Percentiles rank a stretch among this genome's conserved stretches.
Conservation (phyloP, 64 coral and sea anemone genomes). For the Pachyseris speciosa region DNA sequence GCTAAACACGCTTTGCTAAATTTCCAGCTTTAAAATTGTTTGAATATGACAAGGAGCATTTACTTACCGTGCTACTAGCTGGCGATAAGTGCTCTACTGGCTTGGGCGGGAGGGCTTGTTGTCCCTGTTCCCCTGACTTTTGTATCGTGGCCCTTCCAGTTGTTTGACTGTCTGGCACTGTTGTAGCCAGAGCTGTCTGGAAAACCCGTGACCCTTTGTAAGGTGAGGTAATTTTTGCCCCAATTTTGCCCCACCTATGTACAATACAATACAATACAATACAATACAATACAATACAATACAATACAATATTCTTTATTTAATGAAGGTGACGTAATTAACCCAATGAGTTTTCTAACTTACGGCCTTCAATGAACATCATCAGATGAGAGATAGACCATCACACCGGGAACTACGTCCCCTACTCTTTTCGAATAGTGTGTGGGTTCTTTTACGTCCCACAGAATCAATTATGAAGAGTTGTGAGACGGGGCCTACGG, state of each 20-base stretch:
- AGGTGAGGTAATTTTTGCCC: constrained; percentile 28
- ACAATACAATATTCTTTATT: too few species aligned
- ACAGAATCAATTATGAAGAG: too few species aligned
- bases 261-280: too few species aligned
- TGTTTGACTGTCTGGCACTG: constrained; percentile 14
- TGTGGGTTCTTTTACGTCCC: too few species aligned
- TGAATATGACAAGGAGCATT: background rate
- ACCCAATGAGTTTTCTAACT: too few species aligned
- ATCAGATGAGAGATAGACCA: too few species aligned
- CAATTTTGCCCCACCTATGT: constrained; percentile 66
- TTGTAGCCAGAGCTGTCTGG: constrained; percentile 12
- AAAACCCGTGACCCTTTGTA: background rate
- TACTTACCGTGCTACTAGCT: constrained; percentile 1
- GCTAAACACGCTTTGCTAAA: constrained; percentile 1
- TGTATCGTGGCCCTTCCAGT: constrained; percentile 4
- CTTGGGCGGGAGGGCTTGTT: constrained; percentile 9
- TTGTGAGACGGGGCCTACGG: too few species aligned
- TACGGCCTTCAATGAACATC: too few species aligned
- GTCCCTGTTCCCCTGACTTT: background rate
- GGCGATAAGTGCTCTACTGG: background rate
- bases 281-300: too few species aligned
- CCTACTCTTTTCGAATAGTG: too few species aligned
- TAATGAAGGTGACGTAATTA: too few species aligned
- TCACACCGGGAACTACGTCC: too few species aligned
- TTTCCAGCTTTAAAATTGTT: background rate